Base-by-base conservation (phyloP, 1,140 invertebrate genomes). In the Sycobia sp. region DNA sequence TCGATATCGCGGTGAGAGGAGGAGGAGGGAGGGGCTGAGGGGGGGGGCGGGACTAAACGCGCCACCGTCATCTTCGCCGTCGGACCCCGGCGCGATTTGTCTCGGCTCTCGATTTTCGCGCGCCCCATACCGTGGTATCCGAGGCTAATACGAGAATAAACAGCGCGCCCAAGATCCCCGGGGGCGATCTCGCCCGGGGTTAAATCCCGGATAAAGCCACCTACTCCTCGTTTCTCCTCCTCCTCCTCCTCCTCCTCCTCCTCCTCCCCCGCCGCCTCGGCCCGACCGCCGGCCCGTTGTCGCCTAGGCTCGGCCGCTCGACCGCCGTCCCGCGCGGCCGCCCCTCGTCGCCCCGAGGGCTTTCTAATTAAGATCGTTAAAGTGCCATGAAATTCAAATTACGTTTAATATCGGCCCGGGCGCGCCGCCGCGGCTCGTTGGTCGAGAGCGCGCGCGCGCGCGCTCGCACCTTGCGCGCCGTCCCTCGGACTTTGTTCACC, bases 301-400 rank as follows among this genome's bases (percentile, higher is more conserved):
- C n/a, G n/a, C n/a, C n/a, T n/a, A n/a, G n/a, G n/a, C n/a, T n/a
- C n/a, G n/a, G n/a, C n/a, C n/a, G n/a, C n/a, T n/a, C n/a, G n/a
- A n/a, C n/a, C n/a, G n/a, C n/a, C n/a, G n/a, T n/a, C n/a, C n/a
- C n/a, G n/a, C n/a, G n/a, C n/a, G n/a, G n/a, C n/a, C n/a, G n/a
- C n/a, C n/a, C n/a, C n/a, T n/a, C n/a, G n/a, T n/a, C n/a, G n/a
- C n/a, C 63, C 54, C 57, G 27, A 41, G 57, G 51, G 57, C 50
- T 66, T 66, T 66, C 57, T 66, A 66, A 66, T 66, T 66, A 61
- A 66, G 56, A 66, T 56, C 64, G 53, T 60, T 60, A 56, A 60
- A 61, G 64, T 56, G 62, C 41, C 43, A 55, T 66, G 64, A 66
- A 66, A 66, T 60, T 66, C 64, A 66, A 61, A 66, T 66, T 54